phyloP scores from a whole-genome alignment of 2,797 vertebrate species.

The Valencia hispanica region DNA sequence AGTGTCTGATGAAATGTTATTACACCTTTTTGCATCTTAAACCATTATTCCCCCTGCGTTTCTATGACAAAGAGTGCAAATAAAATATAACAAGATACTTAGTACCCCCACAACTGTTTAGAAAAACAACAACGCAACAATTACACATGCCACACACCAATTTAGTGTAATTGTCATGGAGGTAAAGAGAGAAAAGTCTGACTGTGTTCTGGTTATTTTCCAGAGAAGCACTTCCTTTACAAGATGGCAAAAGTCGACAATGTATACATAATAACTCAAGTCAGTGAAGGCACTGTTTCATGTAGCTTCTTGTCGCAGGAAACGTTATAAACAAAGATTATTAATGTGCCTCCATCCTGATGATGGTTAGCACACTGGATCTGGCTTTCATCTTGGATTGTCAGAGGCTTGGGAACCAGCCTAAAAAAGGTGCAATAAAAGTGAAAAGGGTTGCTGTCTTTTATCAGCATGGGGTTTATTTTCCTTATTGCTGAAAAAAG shows the following conservation, averaged over 20 bases:
- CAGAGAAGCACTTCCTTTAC: conserved; percentile 45
- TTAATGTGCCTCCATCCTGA: conserved; percentile 42
- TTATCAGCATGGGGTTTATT: conserved; percentile 14
- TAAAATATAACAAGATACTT: conserved; percentile 34
- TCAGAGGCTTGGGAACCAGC: conserved; percentile 8
- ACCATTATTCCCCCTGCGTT: conserved; percentile 17
- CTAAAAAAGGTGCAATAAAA: conserved; percentile 12
- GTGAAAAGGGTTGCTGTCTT: conserved; percentile 24
- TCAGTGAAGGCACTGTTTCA: conserved; percentile 55
- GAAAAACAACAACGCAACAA: conserved; percentile 72
- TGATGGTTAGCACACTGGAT: conserved; percentile 31
- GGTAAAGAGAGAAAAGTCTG: conserved; percentile 41
- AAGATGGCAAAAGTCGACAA: conserved; percentile 33
- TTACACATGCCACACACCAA: conserved; percentile 69
- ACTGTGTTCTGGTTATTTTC: conserved; percentile 54
- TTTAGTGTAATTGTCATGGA: conserved; percentile 62
- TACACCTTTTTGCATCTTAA: conserved; percentile 23
- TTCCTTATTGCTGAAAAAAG: conserved; percentile 16
- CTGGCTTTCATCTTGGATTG: conserved; percentile 46
- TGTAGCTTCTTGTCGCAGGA: conserved; percentile 41
- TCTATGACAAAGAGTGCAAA: conserved; percentile 25
- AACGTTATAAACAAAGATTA: conserved; percentile 60
- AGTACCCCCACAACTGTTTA: conserved; percentile 62
- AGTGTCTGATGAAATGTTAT: conserved; percentile 10
- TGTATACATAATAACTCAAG: conserved; percentile 55